A percentile compares a stretch with the other conserved stretches of the same genome.
phyloP scores from a whole-genome alignment of 2,888 invertebrate genomes.

The Diplolepis rosae region DNA sequence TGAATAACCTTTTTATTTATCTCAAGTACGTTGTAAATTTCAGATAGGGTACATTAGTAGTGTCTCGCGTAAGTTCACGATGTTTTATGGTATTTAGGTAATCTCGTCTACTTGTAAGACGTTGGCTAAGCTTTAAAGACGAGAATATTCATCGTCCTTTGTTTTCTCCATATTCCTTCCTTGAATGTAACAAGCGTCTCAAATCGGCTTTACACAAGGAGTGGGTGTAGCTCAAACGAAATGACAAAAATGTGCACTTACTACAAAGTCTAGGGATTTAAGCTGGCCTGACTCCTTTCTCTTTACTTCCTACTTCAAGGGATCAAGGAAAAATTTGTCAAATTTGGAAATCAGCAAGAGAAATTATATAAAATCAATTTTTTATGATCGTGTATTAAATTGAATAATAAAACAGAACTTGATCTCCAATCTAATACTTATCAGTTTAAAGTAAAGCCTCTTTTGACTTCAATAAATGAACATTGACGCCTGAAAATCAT shows the following conservation, averaged over 20 bases:
- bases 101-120: too few species aligned
- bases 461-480: not conserved
- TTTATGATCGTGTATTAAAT: too few species aligned
- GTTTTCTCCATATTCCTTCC: slow-evolving; percentile 12
- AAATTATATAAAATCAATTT: too few species aligned
- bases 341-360: not conserved
- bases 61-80: not conserved
- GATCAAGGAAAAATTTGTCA: not conserved
- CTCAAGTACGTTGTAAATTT: too few species aligned
- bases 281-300: not conserved
- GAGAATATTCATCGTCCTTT: not conserved
- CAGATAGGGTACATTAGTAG: too few species aligned
- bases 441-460: not conserved
- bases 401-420: too few species aligned
- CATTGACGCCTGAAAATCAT: not conserved
- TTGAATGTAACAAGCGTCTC: not conserved
- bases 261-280: not conserved
- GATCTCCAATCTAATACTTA: not conserved
- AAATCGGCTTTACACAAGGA: slow-evolving; percentile 15
- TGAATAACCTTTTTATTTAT: too few species aligned
- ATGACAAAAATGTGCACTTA: not conserved
- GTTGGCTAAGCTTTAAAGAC: too few species aligned
- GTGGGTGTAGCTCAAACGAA: slow-evolving; percentile 3
- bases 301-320: not conserved
- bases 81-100: not conserved